Percentiles rank a stretch among this genome's conserved stretches.
Conservation (phyloP, 2,797 vertebrate genomes). For the Notoglanidium macrostoma region DNA sequence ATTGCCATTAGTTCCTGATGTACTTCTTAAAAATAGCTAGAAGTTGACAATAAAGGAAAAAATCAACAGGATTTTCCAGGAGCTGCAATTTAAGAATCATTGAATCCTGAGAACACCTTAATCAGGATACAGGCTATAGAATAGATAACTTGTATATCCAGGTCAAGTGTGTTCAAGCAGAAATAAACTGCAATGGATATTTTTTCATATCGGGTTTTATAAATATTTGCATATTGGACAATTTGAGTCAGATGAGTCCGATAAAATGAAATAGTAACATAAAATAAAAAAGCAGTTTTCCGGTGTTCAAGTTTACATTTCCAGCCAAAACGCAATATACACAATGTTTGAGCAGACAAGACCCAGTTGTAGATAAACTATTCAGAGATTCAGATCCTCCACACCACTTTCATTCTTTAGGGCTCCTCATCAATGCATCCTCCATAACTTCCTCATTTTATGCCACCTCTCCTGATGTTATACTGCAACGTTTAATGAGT, state of each 20-base stretch:
- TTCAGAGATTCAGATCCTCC: background rate
- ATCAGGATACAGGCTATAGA: background rate
- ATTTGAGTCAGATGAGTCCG: background rate
- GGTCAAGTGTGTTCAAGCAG: background rate
- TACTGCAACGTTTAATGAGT: background rate
- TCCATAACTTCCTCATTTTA: background rate
- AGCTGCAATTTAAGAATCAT: background rate
- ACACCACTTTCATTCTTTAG: background rate
- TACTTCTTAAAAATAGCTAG: background rate
- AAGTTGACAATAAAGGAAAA: background rate
- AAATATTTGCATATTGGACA: background rate
- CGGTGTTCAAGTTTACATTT: background rate
- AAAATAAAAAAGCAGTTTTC: background rate
- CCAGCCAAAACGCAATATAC: background rate
- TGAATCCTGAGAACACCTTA: background rate
- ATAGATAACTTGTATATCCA: background rate
- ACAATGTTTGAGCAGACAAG: background rate
- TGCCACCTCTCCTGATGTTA: background rate
- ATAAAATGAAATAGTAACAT: background rate
- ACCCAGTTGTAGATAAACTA: background rate
- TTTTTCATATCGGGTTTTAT: background rate
- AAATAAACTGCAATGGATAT: background rate
- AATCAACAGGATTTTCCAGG: background rate
- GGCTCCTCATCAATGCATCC: background rate
- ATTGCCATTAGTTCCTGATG: background rate